phyloP scores from a whole-genome alignment of 35 echinoderm and acorn worm species.

The Nesometra sesokonis region DNA sequence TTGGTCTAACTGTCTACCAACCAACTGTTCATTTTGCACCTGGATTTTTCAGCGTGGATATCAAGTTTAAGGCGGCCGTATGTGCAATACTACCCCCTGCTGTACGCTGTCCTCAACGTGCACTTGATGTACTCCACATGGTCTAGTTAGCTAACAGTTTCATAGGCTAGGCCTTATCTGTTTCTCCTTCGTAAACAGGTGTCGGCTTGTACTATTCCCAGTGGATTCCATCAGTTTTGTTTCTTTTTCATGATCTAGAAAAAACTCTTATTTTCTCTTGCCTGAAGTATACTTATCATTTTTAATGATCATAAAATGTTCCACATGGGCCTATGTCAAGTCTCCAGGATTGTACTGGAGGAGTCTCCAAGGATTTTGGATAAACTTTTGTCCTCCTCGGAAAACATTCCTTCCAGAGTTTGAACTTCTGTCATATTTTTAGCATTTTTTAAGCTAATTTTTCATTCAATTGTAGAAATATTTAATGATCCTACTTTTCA shows the following conservation, averaged over 20 bases:
- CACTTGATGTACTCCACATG: background rate
- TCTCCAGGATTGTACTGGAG: too few species aligned
- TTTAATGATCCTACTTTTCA: too few species aligned
- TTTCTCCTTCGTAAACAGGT: background rate
- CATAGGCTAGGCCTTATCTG: background rate
- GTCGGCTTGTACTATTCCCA: background rate
- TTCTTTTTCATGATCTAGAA: background rate
- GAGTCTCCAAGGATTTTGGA: too few species aligned
- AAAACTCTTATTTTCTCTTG: background rate
- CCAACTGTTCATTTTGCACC: background rate
- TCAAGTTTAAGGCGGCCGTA: background rate
- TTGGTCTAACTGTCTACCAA: background rate
- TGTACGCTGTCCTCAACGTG: background rate
- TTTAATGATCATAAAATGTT: background rate
- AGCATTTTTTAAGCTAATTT: too few species aligned
- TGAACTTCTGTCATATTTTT: too few species aligned
- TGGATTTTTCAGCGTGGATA: background rate
- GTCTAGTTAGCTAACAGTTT: background rate
- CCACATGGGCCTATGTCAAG: too few species aligned
- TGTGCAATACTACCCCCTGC: background rate
- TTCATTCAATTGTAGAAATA: too few species aligned
- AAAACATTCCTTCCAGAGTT: too few species aligned
- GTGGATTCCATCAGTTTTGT: background rate
- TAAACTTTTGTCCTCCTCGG: too few species aligned
- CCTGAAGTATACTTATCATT: background rate